These are phyloP conservation scores for Pantelozetes paolii DNA, from an alignment of 2,888 invertebrate genomes.

Conservation along the genomic window DNA sequence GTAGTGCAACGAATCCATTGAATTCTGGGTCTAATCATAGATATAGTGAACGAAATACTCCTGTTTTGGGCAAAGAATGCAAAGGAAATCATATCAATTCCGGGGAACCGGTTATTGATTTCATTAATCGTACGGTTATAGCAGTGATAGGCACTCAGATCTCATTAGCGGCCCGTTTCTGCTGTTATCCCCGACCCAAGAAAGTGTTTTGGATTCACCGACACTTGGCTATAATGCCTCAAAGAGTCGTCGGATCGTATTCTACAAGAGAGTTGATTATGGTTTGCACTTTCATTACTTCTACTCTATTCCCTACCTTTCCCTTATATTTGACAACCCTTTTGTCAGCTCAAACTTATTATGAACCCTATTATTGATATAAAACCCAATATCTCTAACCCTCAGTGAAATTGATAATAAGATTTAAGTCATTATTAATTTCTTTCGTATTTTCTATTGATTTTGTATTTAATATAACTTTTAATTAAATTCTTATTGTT, in stretches of 20 bases:
- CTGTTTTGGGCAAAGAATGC: constrained; percentile 40
- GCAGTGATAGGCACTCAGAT: constrained; percentile 66
- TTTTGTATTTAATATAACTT: background rate
- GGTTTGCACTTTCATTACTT: constrained; percentile 17
- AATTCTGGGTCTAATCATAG: constrained; percentile 28
- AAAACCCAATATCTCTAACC: no score
- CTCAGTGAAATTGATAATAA: no score
- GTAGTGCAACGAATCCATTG: constrained; percentile 1
- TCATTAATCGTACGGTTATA: constrained; percentile 57
- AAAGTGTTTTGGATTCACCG: constrained; percentile 61
- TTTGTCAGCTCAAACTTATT: background rate
- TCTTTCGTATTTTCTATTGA: background rate
- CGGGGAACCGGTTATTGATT: constrained; percentile 46
- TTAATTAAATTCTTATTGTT: background rate
- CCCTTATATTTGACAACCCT: constrained; percentile 31
- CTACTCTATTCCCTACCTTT: constrained; percentile 39
- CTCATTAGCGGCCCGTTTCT: constrained; percentile 67
- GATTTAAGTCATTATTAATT: background rate
- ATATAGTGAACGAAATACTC: constrained; percentile 28
- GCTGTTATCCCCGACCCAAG: constrained; percentile 68
- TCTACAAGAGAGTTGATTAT: constrained; percentile 40
- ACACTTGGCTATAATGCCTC: constrained; percentile 43
- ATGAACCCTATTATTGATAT: no score
- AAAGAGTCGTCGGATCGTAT: constrained; percentile 40
- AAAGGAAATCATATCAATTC: constrained; percentile 21